Evolutionary conservation across 2,797 vertebrate species (phyloP), one percentile per base, ranked within the genome.

Genomic region (Dryobates pubescens): DNA sequence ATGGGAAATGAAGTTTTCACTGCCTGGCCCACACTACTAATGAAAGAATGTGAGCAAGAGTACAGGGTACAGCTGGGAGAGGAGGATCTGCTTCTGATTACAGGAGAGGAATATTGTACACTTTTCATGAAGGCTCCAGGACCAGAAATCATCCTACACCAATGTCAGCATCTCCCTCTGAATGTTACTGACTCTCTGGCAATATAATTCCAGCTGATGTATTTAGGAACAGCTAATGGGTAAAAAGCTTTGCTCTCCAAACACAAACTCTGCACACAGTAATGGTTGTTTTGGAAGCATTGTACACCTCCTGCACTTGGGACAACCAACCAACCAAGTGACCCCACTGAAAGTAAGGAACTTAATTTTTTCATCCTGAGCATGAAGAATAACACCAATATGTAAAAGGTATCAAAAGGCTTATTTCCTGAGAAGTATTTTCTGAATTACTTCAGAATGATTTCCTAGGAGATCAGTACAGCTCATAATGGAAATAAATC

Each of bases 1-100:
- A 89, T 58, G 75, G 92, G 88, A 96, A 95, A 97, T 88, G 30
- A 96, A 96, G 86, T 90, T 96, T 96, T 94, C 86, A 79, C 77
- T 89, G 89, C 82, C 78, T 80, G 71, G 68, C 77, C 75, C 78
- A 91, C 10, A 4, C 32, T 88, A 47, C 83, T 61, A 45, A 82
- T 32, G 23, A 24, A 77, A 86, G 56, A 88, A 94, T 34, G 75
- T 29, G 56, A 95, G 61, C 84, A 94, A 82, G 64, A 89, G 49
- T 56, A 84, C 79, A 78, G 36, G 57, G 77, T 65, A 93, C 49
- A 96, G 85, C 91, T 94, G 86, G 62, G 75, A 75, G 47, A 32
- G 19, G 24, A 92, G 53, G 36, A 84, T 92, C 91, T 95, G 96
- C 94, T 94, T 92, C 92, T 90, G 81, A 93, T 96, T 94, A 96